Percentiles rank a stretch among this genome's conserved stretches.
These are phyloP conservation scores for Melinaea marsaeus DNA, from an alignment of 2,888 invertebrate species.

Conservation along the genomic window DNA sequence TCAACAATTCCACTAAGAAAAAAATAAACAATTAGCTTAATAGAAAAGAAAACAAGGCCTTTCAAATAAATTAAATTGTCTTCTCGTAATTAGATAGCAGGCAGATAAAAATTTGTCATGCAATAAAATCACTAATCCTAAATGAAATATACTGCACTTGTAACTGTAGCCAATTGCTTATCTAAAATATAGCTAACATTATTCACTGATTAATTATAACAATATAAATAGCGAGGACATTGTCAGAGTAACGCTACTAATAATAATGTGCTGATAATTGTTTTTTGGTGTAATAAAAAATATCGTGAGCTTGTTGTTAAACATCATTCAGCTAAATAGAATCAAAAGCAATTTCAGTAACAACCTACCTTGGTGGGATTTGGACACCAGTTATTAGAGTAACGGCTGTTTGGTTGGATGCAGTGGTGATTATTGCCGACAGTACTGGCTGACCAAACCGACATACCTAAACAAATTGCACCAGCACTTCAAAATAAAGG, in stretches of 20 bases:
- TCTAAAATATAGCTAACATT: slow-evolving; percentile 3
- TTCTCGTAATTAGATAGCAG: neutral
- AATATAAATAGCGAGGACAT: neutral
- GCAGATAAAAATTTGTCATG: slow-evolving; percentile 6
- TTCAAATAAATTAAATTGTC: slow-evolving; percentile 5
- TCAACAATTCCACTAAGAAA: slow-evolving; percentile 52
- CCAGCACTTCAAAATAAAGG: slow-evolving; percentile 63
- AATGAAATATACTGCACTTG: slow-evolving; percentile 1
- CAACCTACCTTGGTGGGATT: slow-evolving; percentile 70
- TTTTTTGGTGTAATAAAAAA: neutral
- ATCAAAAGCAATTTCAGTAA: slow-evolving; percentile 16
- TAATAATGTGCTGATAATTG: neutral
- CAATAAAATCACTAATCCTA: slow-evolving; percentile 12
- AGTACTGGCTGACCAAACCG: slow-evolving; percentile 84
- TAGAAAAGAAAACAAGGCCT: slow-evolving; percentile 14
- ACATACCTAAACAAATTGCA: slow-evolving; percentile 78
- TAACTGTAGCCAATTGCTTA: slow-evolving; percentile 1
- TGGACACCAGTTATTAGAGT: slow-evolving; percentile 71
- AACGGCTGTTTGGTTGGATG: slow-evolving; percentile 64
- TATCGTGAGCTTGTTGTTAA: neutral
- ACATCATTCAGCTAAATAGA: slow-evolving; percentile 1
- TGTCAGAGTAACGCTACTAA: neutral
- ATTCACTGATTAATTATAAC: neutral
- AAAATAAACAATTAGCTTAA: slow-evolving; percentile 38
- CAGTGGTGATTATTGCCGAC: slow-evolving; percentile 75